Percentiles rank a stretch among this genome's conserved stretches.
These are phyloP conservation scores for Amiota minor DNA, from an alignment of 2,888 invertebrate genomes.

Conservation along the genomic window DNA sequence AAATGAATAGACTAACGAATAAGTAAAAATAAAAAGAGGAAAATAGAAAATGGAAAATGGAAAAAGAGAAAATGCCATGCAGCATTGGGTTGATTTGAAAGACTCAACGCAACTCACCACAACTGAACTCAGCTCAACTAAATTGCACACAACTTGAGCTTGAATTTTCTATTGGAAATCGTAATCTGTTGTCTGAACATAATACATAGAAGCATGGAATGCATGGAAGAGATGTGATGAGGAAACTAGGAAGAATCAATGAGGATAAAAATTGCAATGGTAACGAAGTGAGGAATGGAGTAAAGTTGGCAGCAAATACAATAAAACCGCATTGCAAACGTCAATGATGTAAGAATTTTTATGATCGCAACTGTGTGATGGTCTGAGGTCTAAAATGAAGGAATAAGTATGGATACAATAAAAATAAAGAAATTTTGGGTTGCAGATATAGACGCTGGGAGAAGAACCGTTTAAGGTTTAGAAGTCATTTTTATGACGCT, in stretches of 20 bases:
- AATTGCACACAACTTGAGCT: conserved; percentile 56
- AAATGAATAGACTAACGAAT: neutral
- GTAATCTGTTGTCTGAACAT: neutral
- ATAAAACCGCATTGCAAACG: conserved; percentile 23
- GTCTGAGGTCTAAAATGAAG: too few species aligned
- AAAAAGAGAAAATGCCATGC: conserved; percentile 25
- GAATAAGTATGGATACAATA: too few species aligned
- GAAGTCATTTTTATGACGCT: neutral
- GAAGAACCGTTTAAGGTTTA: too few species aligned
- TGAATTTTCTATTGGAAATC: conserved; percentile 47
- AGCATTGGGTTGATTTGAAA: neutral
- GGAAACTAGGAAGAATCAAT: neutral
- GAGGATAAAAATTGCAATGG: conserved; percentile 1
- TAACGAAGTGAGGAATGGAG: neutral
- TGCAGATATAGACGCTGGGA: too few species aligned
- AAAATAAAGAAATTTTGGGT: too few species aligned
- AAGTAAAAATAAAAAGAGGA: neutral
- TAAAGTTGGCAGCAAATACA: neutral
- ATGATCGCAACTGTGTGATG: conserved; percentile 8
- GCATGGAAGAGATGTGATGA: neutral
- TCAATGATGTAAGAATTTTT: conserved; percentile 28
- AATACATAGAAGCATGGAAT: too few species aligned
- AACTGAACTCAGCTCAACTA: conserved; percentile 43
- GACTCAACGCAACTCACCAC: too few species aligned
- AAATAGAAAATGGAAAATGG: neutral